Percentiles rank a stretch among this genome's conserved stretches.
Conservation (phyloP, 2,888 invertebrate species). For the Drosophila setosimentum region DNA sequence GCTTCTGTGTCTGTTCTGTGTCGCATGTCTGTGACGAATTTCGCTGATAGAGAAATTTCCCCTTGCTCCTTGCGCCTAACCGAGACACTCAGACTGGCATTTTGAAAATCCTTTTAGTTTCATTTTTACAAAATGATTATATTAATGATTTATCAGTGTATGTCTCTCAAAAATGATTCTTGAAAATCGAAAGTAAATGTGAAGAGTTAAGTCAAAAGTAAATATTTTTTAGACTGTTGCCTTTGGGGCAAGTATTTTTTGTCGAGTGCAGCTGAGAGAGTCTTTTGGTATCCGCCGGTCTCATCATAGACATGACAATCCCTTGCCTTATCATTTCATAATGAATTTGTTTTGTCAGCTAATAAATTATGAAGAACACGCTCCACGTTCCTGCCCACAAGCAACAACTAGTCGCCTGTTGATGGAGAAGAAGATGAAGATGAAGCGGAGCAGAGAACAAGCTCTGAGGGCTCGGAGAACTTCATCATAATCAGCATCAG, state of each 20-base stretch:
- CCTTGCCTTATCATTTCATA: constrained; percentile 76
- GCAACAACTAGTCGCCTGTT: constrained; percentile 17
- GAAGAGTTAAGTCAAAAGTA: neutral
- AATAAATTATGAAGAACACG: constrained; percentile 79
- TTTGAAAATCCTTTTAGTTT: neutral
- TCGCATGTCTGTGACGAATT: constrained; percentile 19
- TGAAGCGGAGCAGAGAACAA: constrained; percentile 11
- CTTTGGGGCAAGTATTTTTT: neutral
- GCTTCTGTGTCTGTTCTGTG: neutral
- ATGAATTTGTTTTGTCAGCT: constrained; percentile 82
- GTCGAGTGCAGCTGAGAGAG: neutral
- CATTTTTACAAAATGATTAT: neutral
- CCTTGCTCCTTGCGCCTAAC: neutral
- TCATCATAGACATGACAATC: constrained; percentile 68
- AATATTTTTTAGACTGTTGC: too few relatives aligned
- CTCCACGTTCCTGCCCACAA: constrained; percentile 55
- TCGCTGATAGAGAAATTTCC: neutral
- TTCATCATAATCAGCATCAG: constrained; percentile 69
- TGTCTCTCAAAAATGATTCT: neutral
- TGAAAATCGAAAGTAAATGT: neutral
- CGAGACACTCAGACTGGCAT: neutral
- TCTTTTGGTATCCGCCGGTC: constrained; percentile 48
- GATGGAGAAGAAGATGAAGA: neutral
- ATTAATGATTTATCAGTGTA: neutral
- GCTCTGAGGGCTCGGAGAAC: constrained; percentile 36